Evolutionary conservation across 2,797 vertebrate genomes (phyloP).

Genomic region (Helicolenus hilgendorfi): DNA sequence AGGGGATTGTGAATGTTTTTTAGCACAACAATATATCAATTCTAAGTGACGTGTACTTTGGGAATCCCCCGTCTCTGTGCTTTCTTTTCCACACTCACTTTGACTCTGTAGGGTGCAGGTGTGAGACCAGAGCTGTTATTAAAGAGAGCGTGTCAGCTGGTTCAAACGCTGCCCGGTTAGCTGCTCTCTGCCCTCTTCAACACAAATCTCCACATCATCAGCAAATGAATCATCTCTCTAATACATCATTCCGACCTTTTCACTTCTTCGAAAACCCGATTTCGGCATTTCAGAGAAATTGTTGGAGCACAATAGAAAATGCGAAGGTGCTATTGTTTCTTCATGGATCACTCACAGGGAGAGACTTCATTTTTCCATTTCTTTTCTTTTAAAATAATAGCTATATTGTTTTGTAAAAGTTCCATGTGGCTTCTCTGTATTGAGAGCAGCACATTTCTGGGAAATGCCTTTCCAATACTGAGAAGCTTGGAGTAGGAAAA

Average conservation of each 20-base stretch:
- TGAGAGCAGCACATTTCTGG: not conserved
- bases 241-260: constrained; percentile 2
- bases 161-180: constrained; percentile 2
- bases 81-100: not conserved
- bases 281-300: not conserved
- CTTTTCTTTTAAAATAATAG: not conserved
- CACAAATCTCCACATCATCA: not conserved
- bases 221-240: constrained; percentile 7
- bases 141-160: not conserved
- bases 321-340: not conserved
- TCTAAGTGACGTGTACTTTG: not conserved
- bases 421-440: not conserved
- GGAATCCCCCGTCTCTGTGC: not conserved
- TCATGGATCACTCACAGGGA: not conserved
- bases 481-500: not conserved
- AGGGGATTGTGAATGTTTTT: not conserved
- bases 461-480: not conserved
- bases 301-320: not conserved
- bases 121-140: constrained; percentile 45
- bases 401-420: not conserved
- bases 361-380: not conserved
- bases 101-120: constrained; percentile 22
- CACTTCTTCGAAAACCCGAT: not conserved
- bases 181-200: constrained; percentile 36
- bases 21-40: not conserved